Base-by-base conservation (phyloP, 2,888 invertebrate genomes). In the Syrphus vitripennis region DNA sequence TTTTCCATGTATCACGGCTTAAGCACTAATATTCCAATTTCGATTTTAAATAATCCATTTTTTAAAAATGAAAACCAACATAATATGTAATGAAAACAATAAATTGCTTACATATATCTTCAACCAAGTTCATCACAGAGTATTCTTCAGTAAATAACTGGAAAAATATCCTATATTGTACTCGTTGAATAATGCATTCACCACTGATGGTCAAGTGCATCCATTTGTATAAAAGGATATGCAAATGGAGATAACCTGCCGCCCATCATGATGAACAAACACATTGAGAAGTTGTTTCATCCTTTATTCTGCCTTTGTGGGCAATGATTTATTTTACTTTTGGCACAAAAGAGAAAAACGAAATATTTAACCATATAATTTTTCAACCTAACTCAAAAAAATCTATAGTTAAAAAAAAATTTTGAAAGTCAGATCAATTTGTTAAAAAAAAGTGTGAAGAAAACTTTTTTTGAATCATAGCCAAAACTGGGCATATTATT, bases 141-240 rank as follows among this genome's bases (percentile, higher is more conserved):
- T 7, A 14, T 7, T 37, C 7, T 21, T 3, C 0, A 34, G 48
- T 45, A 24, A 48, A 59, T 57, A 59, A 59, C 24, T 48, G 42
- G n/a, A n/a, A 55, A n/a, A 53, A 24, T 29, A 29, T 55, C 40
- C 12, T 50, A 31, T 19, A n/a, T n/a, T n/a, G 29, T 7, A 4
- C n/a, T 37, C 19, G 59, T 34, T 75, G 80, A 75, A 75, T 80
- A 75, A 80, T 75, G 80, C 69, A 75, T 69, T 63, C 61, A 19
- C 10, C 21, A 53, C 50, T 50, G 31, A 34, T 70, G 63, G 21
- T 55, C 53, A 63, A 76, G 76, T 61, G 53, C 76, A 29, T 53
- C 61, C 29, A 61, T 37, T 42, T 26, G 69, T 37, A 70, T 59
- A 70, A 70, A 75, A 70, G 63, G 76, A 70, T 81, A 81, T 76